These are phyloP conservation scores for Sinocyclocheilus grahami DNA, from an alignment of 2,113 vertebrate genomes.

Conservation along the genomic window DNA sequence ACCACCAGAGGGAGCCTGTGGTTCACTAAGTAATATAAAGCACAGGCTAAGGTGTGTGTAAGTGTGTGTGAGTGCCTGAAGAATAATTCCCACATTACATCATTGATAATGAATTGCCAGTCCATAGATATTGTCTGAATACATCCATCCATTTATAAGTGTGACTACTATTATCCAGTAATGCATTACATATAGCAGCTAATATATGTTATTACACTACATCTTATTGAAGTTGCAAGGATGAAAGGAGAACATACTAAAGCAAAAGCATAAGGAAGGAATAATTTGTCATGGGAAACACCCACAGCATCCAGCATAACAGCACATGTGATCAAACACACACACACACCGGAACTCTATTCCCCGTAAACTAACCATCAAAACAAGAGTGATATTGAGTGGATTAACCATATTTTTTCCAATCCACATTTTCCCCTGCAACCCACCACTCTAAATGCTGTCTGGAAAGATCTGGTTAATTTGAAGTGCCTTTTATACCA, in stretches of 20 bases:
- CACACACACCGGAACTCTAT: constrained; percentile 10
- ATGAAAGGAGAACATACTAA: not conserved
- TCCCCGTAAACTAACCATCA: constrained; percentile 46
- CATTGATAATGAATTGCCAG: not conserved
- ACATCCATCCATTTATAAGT: not conserved
- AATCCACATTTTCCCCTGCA: constrained; percentile 73
- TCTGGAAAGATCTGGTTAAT: constrained; percentile 73
- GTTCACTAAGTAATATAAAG: not conserved
- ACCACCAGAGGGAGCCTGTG: constrained; percentile 56
- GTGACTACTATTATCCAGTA: not conserved
- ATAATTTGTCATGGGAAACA: constrained; percentile 28
- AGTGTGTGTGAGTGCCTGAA: not conserved
- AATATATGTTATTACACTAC: not conserved
- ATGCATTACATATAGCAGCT: not conserved
- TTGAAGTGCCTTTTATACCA: constrained; percentile 73
- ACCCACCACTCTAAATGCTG: constrained; percentile 67
- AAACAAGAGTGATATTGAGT: constrained; percentile 37
- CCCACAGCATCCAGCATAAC: constrained; percentile 26
- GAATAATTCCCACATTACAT: not conserved
- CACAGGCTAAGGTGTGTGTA: not conserved
- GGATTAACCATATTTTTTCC: constrained; percentile 73
- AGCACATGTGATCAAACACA: not conserved
- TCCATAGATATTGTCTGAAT: not conserved
- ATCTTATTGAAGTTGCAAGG: not conserved
- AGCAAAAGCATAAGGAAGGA: not conserved